Percentiles rank a stretch among this genome's conserved stretches.
Evolutionary conservation across 2,888 invertebrate genomes (phyloP).

Genomic region (Chouioia cunea): DNA sequence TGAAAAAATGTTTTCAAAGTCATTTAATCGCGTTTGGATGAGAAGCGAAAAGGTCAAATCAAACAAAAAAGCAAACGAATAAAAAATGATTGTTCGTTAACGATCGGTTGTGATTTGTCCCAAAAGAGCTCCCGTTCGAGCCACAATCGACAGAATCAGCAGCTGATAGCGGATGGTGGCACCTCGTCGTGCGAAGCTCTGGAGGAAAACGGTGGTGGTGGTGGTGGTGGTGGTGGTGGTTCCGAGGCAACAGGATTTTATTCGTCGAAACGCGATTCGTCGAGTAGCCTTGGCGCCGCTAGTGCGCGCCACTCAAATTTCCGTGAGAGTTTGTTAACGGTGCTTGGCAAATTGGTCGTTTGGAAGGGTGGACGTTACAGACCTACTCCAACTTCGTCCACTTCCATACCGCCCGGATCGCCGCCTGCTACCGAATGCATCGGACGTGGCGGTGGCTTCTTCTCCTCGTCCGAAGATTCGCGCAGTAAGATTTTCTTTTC

Average conservation of each 20-base stretch:
- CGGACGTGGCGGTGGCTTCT: constrained; percentile 66
- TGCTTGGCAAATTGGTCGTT: constrained; percentile 75
- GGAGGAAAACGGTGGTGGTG: constrained; percentile 49
- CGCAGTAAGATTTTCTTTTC: constrained; percentile 38
- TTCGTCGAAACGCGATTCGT: constrained; percentile 62
- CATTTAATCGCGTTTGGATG: too few relatives aligned
- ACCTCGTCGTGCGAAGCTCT: constrained; percentile 47
- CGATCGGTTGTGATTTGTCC: too few relatives aligned
- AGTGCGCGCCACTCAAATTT: constrained; percentile 68
- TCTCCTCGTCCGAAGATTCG: constrained; percentile 38
- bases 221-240: constrained; percentile 44
- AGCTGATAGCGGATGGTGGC: constrained; percentile 34
- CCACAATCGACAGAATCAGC: constrained; percentile 33
- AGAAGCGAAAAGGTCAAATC: too few relatives aligned
- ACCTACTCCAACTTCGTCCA: constrained; percentile 62
- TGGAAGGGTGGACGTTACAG: constrained; percentile 70
- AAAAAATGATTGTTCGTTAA: too few relatives aligned
- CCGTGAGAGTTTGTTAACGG: constrained; percentile 76
- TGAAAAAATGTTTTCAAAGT: too few relatives aligned
- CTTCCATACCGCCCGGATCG: constrained; percentile 66
- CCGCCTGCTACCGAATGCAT: constrained; percentile 70
- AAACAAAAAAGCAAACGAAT: too few relatives aligned
- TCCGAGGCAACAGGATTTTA: constrained; percentile 59
- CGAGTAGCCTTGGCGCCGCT: constrained; percentile 64
- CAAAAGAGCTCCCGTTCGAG: too few relatives aligned